phyloP scores from a whole-genome alignment of 1,140 invertebrate genomes.

The Listronotus bonariensis region DNA sequence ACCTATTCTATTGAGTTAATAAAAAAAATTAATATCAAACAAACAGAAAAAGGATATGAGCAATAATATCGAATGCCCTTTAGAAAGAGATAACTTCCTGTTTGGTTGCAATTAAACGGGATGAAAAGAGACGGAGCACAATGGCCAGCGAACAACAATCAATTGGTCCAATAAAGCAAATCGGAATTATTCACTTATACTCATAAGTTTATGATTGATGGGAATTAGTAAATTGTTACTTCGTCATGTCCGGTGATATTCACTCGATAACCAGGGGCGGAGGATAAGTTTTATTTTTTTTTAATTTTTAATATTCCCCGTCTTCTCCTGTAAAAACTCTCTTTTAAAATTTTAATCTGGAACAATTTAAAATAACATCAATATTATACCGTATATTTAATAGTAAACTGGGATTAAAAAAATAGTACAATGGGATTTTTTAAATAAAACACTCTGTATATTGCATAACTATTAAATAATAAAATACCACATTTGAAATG shows the following conservation, averaged over 20 bases:
- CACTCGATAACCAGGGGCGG: not conserved
- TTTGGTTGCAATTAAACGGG: constrained; percentile 37
- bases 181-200: constrained; percentile 51
- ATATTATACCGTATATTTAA: too few species aligned
- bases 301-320: too few species aligned
- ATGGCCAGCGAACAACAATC: constrained; percentile 48
- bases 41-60: constrained; percentile 50
- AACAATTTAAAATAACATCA: too few species aligned
- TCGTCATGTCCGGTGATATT: constrained; percentile 50
- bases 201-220: constrained; percentile 56
- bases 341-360: too few species aligned
- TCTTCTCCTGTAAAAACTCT: too few species aligned
- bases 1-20: constrained; percentile 32
- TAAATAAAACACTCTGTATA: too few species aligned
- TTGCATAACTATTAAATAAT: too few species aligned
- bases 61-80: constrained; percentile 51
- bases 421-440: too few species aligned
- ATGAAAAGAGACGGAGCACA: constrained; percentile 38
- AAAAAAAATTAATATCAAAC: constrained; percentile 31
- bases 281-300: not conserved
- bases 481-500: too few species aligned
- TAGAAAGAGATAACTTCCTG: constrained; percentile 45
- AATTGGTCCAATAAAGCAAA: constrained; percentile 51
- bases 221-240: constrained; percentile 53
- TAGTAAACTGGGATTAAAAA: too few species aligned